Base-by-base conservation (phyloP, 2,888 invertebrate species). In the Trachelus tabidus region DNA sequence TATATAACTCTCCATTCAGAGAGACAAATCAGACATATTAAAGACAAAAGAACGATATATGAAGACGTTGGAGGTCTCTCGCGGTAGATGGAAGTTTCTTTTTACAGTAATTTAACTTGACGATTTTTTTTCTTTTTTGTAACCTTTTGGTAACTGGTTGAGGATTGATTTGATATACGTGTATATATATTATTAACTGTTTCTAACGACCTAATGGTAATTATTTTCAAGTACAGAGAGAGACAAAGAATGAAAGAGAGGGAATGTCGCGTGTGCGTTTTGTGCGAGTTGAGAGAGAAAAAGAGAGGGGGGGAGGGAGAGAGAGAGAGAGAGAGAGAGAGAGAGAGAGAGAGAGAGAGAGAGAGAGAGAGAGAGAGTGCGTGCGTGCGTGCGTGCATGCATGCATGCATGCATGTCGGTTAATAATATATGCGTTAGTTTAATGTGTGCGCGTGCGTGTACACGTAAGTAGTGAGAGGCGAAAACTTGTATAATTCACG, bases 191-290 rank as follows among this genome's bases (percentile, higher is more conserved):
- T 86, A 86, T 86, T 87, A 88, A 81, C 85, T 87, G 84, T 87
- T 83, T 88, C 85, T 89, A 90, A 90, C 85, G 85, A 87, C 85
- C 81, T 89, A 87, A 87, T 87, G 84, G 86, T 87, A 85, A 85
- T 85, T 88, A 84, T 86, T 87, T 84, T 35, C 68, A 33, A 78
- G 73, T 73, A 33, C 73, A 74, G 74, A 79, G 74, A 79, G 74
- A 71, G 33, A 71, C 31, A 71, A 34, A 71, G 34, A 33, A 79
- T 81, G 81, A 73, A 73, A 80, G 78, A 73, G 30, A 80, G 81
- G 77, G 76, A 76, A 40, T 77, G 78, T 31, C 33, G 78, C 75
- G 68, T 68, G 69, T 73, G 76, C 56, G 69, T 76, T 76, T 40
- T 56, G 23, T 56, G 76, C 81, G 79, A 31, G 11, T 69, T 15